Evolutionary conservation across 2,888 invertebrate species (phyloP).

Genomic region (Pterostichus niger): DNA sequence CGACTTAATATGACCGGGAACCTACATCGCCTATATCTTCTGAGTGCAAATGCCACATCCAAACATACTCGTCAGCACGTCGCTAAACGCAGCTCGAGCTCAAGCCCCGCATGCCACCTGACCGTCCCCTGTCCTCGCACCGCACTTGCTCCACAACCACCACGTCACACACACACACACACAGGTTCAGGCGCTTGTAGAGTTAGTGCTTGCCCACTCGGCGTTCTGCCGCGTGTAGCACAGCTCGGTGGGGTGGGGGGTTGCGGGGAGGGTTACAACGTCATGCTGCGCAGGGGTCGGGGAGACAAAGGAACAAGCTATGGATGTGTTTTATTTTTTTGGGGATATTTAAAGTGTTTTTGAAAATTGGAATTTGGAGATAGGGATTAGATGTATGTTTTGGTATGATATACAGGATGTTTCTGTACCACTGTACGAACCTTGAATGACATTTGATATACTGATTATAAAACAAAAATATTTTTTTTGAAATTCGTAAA

Average conservation of each 20-base stretch:
- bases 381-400: background rate
- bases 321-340: background rate
- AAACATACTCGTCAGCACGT: background rate
- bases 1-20: no score
- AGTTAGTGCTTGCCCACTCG: conserved; percentile 17
- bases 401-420: no score
- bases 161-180: background rate
- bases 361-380: no score
- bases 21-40: no score
- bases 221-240: background rate
- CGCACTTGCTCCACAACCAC: background rate
- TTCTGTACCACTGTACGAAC: no score
- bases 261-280: background rate
- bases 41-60: no score
- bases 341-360: background rate
- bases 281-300: no score
- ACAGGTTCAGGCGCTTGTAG: background rate
- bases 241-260: background rate
- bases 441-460: no score
- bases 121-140: background rate
- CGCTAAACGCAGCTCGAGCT: conserved; percentile 4
- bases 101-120: conserved; percentile 55
- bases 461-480: no score
- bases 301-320: no score
- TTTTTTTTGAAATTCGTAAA: no score